A percentile compares a stretch with the other conserved stretches of the same genome.
These are phyloP conservation scores for Myripristis murdjan DNA, from an alignment of 2,797 vertebrate species.

Conservation along the genomic window DNA sequence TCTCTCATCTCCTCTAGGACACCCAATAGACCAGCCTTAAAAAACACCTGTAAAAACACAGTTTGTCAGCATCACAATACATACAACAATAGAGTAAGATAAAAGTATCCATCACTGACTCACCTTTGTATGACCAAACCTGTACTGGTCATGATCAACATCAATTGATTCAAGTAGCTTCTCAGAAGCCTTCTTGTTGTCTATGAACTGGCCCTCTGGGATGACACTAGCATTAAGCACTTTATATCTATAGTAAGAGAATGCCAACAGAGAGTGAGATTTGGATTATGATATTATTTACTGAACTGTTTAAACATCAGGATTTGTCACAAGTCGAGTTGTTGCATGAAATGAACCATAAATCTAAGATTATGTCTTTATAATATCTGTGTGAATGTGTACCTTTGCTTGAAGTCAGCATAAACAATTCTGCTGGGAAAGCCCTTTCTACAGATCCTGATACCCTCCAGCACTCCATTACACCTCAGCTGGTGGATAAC, in stretches of 20 bases:
- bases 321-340: no score
- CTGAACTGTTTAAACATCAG: no score
- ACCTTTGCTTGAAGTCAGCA: constrained; percentile 89
- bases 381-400: not conserved
- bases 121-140: constrained; percentile 90
- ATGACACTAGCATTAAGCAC: constrained; percentile 88
- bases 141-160: constrained; percentile 88
- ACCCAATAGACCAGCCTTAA: constrained; percentile 87
- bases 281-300: no score
- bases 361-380: no score
- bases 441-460: constrained; percentile 88
- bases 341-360: no score
- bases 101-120: not conserved
- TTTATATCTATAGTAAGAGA: constrained; percentile 28
- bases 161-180: no score
- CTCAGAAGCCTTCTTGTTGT: no score
- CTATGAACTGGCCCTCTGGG: constrained; percentile 83
- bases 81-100: no score
- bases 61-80: not conserved
- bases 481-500: constrained; percentile 88
- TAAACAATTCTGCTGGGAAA: constrained; percentile 89
- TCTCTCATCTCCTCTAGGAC: constrained; percentile 87
- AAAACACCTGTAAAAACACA: constrained; percentile 80
- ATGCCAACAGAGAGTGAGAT: no score
- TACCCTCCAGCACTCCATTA: constrained; percentile 88